Percentiles rank a stretch among this genome's conserved stretches.
Conservation (phyloP, 2,888 invertebrate genomes). For the Agrotis segetum region DNA sequence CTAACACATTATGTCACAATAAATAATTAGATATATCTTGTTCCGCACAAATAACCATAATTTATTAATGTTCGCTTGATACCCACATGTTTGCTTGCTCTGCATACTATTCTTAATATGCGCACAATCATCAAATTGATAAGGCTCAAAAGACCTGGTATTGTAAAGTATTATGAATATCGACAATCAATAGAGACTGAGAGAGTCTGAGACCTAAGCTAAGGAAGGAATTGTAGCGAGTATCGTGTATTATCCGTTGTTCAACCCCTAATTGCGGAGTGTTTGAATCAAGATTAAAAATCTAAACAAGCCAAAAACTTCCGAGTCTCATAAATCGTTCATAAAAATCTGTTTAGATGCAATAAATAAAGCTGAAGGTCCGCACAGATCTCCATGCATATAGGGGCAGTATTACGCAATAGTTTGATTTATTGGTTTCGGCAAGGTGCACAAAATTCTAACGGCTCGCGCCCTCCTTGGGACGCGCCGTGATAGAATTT, state of each 20-base stretch:
- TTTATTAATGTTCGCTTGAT: constrained; percentile 64
- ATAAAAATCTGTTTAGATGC: constrained; percentile 85
- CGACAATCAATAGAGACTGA: constrained; percentile 5
- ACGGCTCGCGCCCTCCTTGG: constrained; percentile 80
- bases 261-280: constrained; percentile 63
- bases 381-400: constrained; percentile 86
- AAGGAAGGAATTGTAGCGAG: constrained; percentile 8
- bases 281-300: constrained; percentile 67
- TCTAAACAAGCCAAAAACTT: constrained; percentile 69
- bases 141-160: constrained; percentile 9
- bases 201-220: background rate
- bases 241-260: constrained; percentile 43
- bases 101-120: constrained; percentile 37
- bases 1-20: constrained; percentile 79
- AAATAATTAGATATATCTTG: constrained; percentile 74
- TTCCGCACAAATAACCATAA: constrained; percentile 59
- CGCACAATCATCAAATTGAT: constrained; percentile 36
- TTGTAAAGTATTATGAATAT: constrained; percentile 35
- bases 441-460: constrained; percentile 88
- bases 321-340: constrained; percentile 78
- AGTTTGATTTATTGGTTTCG: constrained; percentile 89
- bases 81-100: constrained; percentile 50
- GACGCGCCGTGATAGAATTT: constrained; percentile 85
- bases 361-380: constrained; percentile 86
- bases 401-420: constrained; percentile 88